phyloP scores from a whole-genome alignment of 2,888 invertebrate species.

The Drosophila macrospina region DNA sequence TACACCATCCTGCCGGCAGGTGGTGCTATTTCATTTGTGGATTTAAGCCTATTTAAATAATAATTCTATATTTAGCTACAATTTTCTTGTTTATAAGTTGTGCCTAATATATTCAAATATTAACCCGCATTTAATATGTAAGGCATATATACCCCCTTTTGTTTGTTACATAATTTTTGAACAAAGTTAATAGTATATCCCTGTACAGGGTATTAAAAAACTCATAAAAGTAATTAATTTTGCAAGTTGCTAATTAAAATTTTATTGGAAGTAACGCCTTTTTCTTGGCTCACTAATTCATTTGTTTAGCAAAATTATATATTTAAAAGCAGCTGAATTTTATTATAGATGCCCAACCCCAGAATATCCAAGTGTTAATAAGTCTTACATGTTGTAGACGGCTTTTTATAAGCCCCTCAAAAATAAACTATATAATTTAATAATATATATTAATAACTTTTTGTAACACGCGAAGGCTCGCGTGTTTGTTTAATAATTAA shows the following conservation, averaged over 20 bases:
- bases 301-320: conserved; percentile 44
- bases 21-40: too few species aligned
- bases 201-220: not conserved
- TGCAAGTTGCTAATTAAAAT: conserved; percentile 36
- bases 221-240: not conserved
- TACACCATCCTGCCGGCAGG: too few species aligned
- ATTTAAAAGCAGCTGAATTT: conserved; percentile 20
- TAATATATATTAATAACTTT: conserved; percentile 10
- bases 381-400: conserved; percentile 33
- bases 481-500: not conserved
- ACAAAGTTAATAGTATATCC: too few species aligned
- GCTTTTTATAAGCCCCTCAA: conserved; percentile 20
- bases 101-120: too few species aligned
- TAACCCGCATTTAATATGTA: too few species aligned
- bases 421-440: conserved; percentile 42
- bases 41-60: too few species aligned
- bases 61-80: too few species aligned
- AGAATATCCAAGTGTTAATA: conserved; percentile 37
- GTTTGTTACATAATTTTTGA: too few species aligned
- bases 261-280: conserved; percentile 44
- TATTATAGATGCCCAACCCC: conserved; percentile 36
- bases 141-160: too few species aligned
- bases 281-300: conserved; percentile 35
- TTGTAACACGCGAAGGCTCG: conserved; percentile 29
- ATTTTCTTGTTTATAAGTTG: too few species aligned